Evolutionary conservation across 2,888 invertebrate species (phyloP).

Genomic region (Fragum fragum): DNA sequence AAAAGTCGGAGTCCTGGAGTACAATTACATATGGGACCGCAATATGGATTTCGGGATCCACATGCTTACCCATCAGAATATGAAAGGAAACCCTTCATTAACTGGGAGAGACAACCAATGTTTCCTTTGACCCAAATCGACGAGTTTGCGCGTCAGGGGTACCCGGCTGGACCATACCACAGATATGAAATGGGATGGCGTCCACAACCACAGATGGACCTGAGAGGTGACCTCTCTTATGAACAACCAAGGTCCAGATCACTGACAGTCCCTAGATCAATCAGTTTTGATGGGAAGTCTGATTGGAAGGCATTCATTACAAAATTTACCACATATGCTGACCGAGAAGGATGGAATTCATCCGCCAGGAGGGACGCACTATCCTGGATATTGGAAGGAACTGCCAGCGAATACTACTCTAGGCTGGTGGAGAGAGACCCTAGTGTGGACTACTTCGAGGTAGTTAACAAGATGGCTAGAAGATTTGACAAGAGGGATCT

Average conservation of each 20-base stretch:
- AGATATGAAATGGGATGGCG: constrained; percentile 1
- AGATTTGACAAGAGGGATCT: constrained; percentile 4
- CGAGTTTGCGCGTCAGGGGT: constrained; percentile 6
- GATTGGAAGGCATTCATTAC: constrained; percentile 13
- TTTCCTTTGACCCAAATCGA: constrained; percentile 8
- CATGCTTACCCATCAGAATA: background rate
- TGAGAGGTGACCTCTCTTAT: background rate
- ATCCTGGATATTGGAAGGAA: constrained; percentile 9
- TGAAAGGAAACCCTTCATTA: background rate
- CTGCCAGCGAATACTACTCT: constrained; percentile 10
- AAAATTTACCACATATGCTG: background rate
- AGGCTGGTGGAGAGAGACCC: constrained; percentile 16
- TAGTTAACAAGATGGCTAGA: constrained; percentile 1
- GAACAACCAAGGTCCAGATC: constrained; percentile 3
- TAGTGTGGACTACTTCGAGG: background rate
- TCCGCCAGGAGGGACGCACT: background rate
- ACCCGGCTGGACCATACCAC: background rate
- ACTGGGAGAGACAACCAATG: constrained; percentile 1
- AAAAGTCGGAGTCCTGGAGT: background rate
- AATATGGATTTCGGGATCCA: background rate
- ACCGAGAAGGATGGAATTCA: constrained; percentile 9
- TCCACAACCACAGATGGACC: background rate
- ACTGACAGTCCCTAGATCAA: background rate
- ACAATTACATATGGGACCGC: constrained; percentile 2
- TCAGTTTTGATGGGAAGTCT: constrained; percentile 15